phyloP scores from a whole-genome alignment of 2,113 vertebrate genomes.

The Nerophis ophidion region DNA sequence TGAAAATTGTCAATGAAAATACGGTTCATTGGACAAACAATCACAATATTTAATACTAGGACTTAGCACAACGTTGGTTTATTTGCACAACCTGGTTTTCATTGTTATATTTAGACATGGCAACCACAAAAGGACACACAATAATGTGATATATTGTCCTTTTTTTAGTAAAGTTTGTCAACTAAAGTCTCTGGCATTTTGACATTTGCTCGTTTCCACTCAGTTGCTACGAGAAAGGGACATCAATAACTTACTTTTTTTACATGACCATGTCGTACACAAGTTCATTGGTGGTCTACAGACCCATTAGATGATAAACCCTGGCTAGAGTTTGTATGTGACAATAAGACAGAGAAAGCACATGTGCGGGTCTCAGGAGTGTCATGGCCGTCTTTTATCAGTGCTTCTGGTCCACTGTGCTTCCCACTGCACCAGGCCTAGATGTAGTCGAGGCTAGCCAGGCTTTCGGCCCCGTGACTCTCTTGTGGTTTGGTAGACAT shows the following conservation, averaged over 20 bases:
- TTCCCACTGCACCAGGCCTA: conserved; percentile 33
- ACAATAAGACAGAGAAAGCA: conserved; percentile 7
- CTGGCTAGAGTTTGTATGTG: conserved; percentile 19
- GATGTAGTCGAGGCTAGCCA: conserved; percentile 38
- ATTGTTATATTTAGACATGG: too few relatives aligned
- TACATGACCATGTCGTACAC: conserved; percentile 23
- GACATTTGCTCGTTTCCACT: too few relatives aligned
- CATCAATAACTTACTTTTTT: conserved; percentile 21
- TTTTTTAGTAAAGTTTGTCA: too few relatives aligned
- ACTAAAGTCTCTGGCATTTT: background rate
- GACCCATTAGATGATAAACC: conserved; percentile 48
- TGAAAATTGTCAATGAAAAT: too few relatives aligned
- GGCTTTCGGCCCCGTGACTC: conserved; percentile 57
- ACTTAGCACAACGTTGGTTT: too few relatives aligned
- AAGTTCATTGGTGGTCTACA: conserved; percentile 39
- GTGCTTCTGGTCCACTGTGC: conserved; percentile 39
- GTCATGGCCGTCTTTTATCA: conserved; percentile 55
- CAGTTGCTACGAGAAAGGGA: background rate
- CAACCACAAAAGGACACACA: too few relatives aligned
- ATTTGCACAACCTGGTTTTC: too few relatives aligned
- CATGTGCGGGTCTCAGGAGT: conserved; percentile 31
- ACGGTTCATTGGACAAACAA: too few relatives aligned
- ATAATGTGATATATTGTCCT: too few relatives aligned
- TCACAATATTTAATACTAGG: too few relatives aligned
- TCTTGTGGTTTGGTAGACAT: conserved; percentile 67